Evolutionary conservation across 2,113 vertebrate species (phyloP), one percentile per base, ranked within the genome.

Genomic region (Cepphus grylle): DNA sequence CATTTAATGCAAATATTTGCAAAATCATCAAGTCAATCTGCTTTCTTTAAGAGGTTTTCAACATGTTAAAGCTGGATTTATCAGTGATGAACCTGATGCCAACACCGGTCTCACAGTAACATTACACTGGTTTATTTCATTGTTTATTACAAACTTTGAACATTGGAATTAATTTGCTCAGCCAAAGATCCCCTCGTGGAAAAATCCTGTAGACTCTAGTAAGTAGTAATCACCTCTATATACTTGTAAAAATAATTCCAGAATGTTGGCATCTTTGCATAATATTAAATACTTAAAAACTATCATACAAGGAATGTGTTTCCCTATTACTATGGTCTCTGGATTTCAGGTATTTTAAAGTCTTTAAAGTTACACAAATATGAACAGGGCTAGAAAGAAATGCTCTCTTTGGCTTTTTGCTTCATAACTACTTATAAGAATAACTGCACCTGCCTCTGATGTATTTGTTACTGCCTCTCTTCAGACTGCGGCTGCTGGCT

Each of bases 1-100:
- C 29, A 45, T 92, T 97, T 97, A 93, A 69, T 82, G 78, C 49
- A 96, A 95, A 91, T 94, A 88, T 76, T 87, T 94, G 89, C 77
- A 97, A 97, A 97, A 93, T 88, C 38, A 40, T 52, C n/a, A 92
- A 85, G 91, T 81, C 88, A 88, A 81, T 88, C 62, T 87, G 45
- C 42, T 71, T 56, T 86, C 50, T 93, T 83, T 20, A 90, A 92
- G 70, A 40, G 20, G 19, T 95, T 97, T 97, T 76, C 81, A 82
- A 23, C 36, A 71, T 16, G 47, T 62, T 76, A 32, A 90, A 18
- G 25, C 32, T 49, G 53, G 25, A 67, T 92, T 92, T 91, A 58
- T 93, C 32, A 13, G 13, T 63, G 77, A 62, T 80, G 61, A 71
- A 55, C 47, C 47, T 88, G n/a, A 56, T 72, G 29, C 58, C 53